Percentiles rank a stretch among this genome's conserved stretches.
Conservation (phyloP, 2,888 invertebrate species). For the Metacarcinus magister region DNA sequence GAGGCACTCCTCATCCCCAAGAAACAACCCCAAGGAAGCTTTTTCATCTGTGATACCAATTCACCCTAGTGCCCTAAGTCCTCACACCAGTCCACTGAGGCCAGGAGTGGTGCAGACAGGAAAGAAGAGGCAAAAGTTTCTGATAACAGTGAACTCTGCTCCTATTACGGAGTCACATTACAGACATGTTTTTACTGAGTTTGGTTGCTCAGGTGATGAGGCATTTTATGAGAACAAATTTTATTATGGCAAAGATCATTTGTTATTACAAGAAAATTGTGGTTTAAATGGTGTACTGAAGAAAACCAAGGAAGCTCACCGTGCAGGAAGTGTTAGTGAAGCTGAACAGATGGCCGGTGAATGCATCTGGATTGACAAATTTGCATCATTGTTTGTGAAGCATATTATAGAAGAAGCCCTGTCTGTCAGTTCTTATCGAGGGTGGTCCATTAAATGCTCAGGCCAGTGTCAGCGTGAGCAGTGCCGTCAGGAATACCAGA, state of each 20-base stretch:
- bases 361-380: slow-evolving; percentile 85
- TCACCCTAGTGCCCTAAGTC: slow-evolving; percentile 81
- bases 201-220: slow-evolving; percentile 63
- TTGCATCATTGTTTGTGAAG: slow-evolving; percentile 86
- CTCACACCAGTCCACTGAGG: slow-evolving; percentile 72
- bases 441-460: slow-evolving; percentile 83
- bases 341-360: slow-evolving; percentile 74
- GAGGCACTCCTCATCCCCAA: slow-evolving; percentile 75
- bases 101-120: slow-evolving; percentile 68
- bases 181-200: slow-evolving; percentile 60
- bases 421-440: slow-evolving; percentile 85
- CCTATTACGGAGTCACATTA: slow-evolving; percentile 62
- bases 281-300: slow-evolving; percentile 62
- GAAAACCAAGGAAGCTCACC: slow-evolving; percentile 50
- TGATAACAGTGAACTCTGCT: slow-evolving; percentile 71
- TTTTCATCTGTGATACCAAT: slow-evolving; percentile 81
- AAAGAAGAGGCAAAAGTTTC: slow-evolving; percentile 68
- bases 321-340: slow-evolving; percentile 62
- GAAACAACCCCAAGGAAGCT: slow-evolving; percentile 79
- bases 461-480: slow-evolving; percentile 83
- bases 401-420: slow-evolving; percentile 86
- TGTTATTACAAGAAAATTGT: slow-evolving; percentile 72
- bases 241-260: slow-evolving; percentile 61
- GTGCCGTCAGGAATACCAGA: slow-evolving; percentile 80
- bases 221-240: slow-evolving; percentile 71